phyloP scores from a whole-genome alignment of 2,888 invertebrate genomes.

The Poecilus cupreus region DNA sequence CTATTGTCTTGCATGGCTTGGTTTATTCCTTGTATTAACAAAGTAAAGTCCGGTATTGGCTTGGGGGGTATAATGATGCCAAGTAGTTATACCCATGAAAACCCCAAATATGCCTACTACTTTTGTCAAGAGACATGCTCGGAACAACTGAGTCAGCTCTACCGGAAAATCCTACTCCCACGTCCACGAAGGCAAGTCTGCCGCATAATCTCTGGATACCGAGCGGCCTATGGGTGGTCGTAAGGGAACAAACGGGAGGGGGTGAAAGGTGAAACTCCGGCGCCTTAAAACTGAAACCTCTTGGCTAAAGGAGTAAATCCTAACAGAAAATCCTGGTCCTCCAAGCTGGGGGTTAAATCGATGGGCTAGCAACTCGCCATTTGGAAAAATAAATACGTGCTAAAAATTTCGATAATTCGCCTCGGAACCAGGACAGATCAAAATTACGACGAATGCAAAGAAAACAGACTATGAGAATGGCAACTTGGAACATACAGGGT shows the following conservation, averaged over 20 bases:
- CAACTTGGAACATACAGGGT: neutral
- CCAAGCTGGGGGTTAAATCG: slow-evolving; percentile 47
- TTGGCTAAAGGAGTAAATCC: too few species aligned
- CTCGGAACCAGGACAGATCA: slow-evolving; percentile 42
- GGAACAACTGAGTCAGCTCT: neutral
- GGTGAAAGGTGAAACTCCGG: slow-evolving; percentile 9
- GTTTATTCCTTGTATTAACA: too few species aligned
- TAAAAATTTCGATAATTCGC: slow-evolving; percentile 46
- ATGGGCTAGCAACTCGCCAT: slow-evolving; percentile 43
- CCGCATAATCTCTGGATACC: slow-evolving; percentile 3
- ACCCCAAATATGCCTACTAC: neutral
- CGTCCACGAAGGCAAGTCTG: neutral
- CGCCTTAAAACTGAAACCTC: slow-evolving; percentile 38
- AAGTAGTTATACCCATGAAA: neutral
- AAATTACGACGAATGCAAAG: slow-evolving; percentile 44
- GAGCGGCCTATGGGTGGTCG: neutral
- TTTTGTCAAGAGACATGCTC: neutral
- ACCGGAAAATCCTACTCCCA: slow-evolving; percentile 11
- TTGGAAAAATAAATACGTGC: slow-evolving; percentile 26
- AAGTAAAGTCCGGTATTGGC: neutral
- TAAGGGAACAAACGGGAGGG: neutral
- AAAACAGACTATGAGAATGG: slow-evolving; percentile 43
- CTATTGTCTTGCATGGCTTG: too few species aligned
- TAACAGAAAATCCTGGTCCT: slow-evolving; percentile 47
- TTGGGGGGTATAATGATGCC: neutral